These are phyloP conservation scores for Muschampia plurimacula DNA, from an alignment of 2,888 invertebrate species.

Conservation along the genomic window DNA sequence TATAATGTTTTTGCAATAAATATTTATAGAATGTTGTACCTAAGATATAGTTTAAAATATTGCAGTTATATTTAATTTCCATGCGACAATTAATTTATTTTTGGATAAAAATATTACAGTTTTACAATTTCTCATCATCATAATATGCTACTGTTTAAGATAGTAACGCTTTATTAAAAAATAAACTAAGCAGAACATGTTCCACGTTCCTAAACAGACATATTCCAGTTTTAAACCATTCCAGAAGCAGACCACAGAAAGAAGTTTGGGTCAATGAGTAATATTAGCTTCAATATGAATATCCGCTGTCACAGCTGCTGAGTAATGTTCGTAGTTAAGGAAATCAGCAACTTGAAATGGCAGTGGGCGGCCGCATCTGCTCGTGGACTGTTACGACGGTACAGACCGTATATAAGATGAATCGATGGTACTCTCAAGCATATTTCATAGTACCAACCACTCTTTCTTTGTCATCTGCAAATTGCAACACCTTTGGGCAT, in stretches of 20 bases:
- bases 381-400: slow-evolving; percentile 44
- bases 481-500: neutral
- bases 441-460: too few species aligned
- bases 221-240: neutral
- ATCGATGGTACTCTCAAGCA: neutral
- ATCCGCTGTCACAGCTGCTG: slow-evolving; percentile 46
- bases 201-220: too few species aligned
- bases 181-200: too few species aligned
- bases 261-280: neutral
- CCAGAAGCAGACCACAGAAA: neutral
- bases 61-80: too few species aligned
- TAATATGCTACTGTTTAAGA: too few species aligned
- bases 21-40: too few species aligned
- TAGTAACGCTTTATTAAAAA: too few species aligned
- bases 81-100: too few species aligned
- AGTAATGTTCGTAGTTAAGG: slow-evolving; percentile 51
- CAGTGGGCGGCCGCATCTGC: slow-evolving; percentile 51
- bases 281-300: slow-evolving; percentile 45
- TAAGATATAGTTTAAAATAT: too few species aligned
- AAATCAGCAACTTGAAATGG: slow-evolving; percentile 51
- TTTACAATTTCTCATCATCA: too few species aligned
- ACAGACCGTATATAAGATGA: neutral
- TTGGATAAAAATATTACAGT: too few species aligned
- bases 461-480: neutral
- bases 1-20: too few species aligned